These are phyloP conservation scores for Diplolepis rosae DNA, from an alignment of 2,888 invertebrate genomes.

Conservation along the genomic window DNA sequence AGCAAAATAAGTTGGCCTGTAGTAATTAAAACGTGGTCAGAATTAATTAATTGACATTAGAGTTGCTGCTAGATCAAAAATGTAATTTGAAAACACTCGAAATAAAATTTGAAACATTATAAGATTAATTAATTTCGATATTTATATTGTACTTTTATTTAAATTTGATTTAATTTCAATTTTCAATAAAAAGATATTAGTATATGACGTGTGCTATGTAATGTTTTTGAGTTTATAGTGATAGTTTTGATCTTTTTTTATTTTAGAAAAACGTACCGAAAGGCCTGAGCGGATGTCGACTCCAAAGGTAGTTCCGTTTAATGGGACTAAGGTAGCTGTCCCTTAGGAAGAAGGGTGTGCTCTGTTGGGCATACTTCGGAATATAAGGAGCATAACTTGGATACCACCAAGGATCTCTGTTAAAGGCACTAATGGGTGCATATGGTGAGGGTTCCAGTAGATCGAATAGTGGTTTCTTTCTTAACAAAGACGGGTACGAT, in stretches of 20 bases:
- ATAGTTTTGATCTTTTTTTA: background rate
- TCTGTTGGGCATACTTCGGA: conserved; percentile 79
- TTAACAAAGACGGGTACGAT: conserved; percentile 68
- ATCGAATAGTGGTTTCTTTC: conserved; percentile 77
- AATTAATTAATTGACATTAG: background rate
- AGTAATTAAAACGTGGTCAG: background rate
- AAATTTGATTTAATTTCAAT: background rate
- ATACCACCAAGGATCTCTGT: conserved; percentile 93
- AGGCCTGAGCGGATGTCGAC: conserved; percentile 92
- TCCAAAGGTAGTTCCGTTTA: conserved; percentile 93
- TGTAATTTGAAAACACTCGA: background rate
- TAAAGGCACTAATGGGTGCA: conserved; percentile 86
- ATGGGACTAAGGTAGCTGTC: conserved; percentile 93
- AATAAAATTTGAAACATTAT: background rate
- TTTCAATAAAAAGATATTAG: background rate
- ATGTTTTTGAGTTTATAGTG: background rate
- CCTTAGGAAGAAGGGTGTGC: conserved; percentile 86
- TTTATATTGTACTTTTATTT: background rate
- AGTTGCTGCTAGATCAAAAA: background rate
- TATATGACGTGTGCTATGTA: background rate
- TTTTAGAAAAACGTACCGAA: conserved; percentile 82
- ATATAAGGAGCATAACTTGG: conserved; percentile 86
- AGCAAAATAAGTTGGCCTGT: background rate
- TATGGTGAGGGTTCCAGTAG: conserved; percentile 87
- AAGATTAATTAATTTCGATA: background rate